Conservation (phyloP, 2,113 vertebrate genomes). For the Accipiter virgatus region DNA sequence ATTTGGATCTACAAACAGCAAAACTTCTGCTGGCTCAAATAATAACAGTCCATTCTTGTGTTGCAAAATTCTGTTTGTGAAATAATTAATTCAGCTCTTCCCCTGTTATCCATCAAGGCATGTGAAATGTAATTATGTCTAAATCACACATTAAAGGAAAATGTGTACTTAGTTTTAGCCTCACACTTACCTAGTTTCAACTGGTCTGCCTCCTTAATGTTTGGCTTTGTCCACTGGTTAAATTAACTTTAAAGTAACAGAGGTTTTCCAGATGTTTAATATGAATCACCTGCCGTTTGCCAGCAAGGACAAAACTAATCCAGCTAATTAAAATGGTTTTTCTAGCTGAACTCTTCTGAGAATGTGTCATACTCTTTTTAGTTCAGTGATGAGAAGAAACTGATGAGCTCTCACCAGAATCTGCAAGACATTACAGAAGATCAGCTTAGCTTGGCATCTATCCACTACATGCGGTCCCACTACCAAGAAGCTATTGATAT, state of each 20-base stretch:
- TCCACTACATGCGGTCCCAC: slow-evolving; percentile 98
- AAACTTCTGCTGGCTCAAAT: not conserved
- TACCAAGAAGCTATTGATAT: slow-evolving; percentile 98
- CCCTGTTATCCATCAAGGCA: not conserved
- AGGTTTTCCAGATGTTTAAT: not conserved
- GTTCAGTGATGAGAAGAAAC: slow-evolving; percentile 94
- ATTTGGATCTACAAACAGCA: not conserved
- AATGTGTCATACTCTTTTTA: slow-evolving; percentile 55
- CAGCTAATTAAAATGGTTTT: not conserved
- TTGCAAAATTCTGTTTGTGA: not conserved
- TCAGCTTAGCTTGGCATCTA: slow-evolving; percentile 96
- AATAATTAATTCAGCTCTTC: not conserved
- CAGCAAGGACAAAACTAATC: not conserved
- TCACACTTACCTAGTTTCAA: not conserved
- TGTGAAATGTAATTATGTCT: not conserved
- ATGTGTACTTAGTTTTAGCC: not conserved
- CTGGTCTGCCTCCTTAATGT: not conserved
- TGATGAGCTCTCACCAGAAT: slow-evolving; percentile 97
- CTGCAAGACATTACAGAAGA: slow-evolving; percentile 96
- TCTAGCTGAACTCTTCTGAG: not conserved
- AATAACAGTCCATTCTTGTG: not conserved
- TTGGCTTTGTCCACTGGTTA: not conserved
- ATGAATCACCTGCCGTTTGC: not conserved
- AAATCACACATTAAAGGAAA: slow-evolving; percentile 18
- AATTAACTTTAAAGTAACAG: not conserved